Evolutionary conservation across 2,888 invertebrate species (phyloP).

Genomic region (Diabrotica balteata): DNA sequence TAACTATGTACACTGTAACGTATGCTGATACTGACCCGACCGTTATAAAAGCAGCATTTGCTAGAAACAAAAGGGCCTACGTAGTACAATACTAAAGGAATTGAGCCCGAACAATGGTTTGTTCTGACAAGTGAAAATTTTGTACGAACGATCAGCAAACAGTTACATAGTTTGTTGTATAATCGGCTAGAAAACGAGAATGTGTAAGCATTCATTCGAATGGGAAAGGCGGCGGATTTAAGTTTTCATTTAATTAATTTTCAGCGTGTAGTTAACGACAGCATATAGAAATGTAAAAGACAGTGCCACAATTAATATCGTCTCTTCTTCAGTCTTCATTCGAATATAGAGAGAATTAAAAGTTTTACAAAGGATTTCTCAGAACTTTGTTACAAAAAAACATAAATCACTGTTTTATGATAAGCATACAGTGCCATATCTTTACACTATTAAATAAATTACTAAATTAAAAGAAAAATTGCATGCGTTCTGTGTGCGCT

Average conservation of each 20-base stretch:
- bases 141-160: slow-evolving; percentile 4
- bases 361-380: too few relatives aligned
- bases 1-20: slow-evolving; percentile 3
- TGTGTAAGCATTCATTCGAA: background rate
- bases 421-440: too few relatives aligned
- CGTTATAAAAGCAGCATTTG: slow-evolving; percentile 14
- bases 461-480: too few relatives aligned
- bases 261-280: too few relatives aligned
- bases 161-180: background rate
- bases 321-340: too few relatives aligned
- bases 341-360: too few relatives aligned
- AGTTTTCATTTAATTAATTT: background rate
- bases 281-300: too few relatives aligned
- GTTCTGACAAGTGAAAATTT: slow-evolving; percentile 14
- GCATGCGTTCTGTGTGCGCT: too few relatives aligned
- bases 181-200: background rate
- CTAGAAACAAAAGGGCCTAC: slow-evolving; percentile 12
- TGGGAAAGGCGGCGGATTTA: background rate
- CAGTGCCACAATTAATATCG: too few relatives aligned
- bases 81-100: slow-evolving; percentile 8
- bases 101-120: slow-evolving; percentile 1
- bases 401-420: too few relatives aligned
- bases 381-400: too few relatives aligned
- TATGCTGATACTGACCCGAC: slow-evolving; percentile 6
- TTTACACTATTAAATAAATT: too few relatives aligned